These are phyloP conservation scores for Lagopus leucura DNA, from an alignment of 2,113 vertebrate species.

Conservation along the genomic window DNA sequence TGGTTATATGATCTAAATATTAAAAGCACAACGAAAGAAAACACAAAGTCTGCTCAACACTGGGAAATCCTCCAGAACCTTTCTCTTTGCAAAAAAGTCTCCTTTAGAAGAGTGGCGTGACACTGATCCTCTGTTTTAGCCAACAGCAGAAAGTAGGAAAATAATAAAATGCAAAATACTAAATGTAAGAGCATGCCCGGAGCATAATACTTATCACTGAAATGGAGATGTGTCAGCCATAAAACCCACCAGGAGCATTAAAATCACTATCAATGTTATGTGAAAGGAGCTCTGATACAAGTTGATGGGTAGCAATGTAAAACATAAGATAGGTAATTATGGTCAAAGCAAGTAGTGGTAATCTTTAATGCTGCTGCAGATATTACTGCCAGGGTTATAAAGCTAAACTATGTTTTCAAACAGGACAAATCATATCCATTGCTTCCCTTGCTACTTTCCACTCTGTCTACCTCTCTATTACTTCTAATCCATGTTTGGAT, in stretches of 20 bases:
- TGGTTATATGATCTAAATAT: neutral
- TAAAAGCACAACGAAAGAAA: neutral
- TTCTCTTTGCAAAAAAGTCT: neutral
- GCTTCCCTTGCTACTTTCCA: neutral
- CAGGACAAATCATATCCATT: neutral
- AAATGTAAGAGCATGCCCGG: neutral
- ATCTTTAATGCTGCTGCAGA: neutral
- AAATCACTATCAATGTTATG: neutral
- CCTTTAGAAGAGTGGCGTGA: neutral
- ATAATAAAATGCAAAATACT: neutral
- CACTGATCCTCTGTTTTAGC: neutral
- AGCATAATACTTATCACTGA: constrained; percentile 23
- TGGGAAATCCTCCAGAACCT: neutral
- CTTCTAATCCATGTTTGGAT: neutral
- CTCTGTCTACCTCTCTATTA: neutral
- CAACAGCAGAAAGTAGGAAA: neutral
- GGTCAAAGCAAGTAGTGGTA: neutral
- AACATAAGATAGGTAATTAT: neutral
- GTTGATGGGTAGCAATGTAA: constrained; percentile 18
- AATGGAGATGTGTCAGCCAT: neutral
- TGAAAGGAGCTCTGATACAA: constrained; percentile 17
- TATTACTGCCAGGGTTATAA: neutral
- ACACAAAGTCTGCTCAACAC: neutral
- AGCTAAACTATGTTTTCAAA: neutral
- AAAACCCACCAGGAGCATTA: constrained; percentile 10